Base-by-base conservation (phyloP, 1,140 invertebrate species). In the Cepaea nemoralis region DNA sequence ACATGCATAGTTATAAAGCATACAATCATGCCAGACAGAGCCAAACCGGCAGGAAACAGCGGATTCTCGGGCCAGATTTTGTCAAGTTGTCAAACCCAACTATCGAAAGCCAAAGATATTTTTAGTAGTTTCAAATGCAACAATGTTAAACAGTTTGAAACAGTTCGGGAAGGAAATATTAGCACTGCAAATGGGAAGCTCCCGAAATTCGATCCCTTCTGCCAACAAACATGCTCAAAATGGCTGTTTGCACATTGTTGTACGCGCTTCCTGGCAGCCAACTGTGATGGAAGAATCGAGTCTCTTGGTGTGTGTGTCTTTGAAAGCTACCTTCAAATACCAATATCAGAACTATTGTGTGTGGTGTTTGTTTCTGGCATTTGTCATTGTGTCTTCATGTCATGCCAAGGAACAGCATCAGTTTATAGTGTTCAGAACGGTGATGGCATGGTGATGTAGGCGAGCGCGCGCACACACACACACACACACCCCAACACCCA, bases 81-180 rank as follows among this genome's bases (percentile, higher is more conserved):
- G 8, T 39, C n/a, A 33, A 12, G n/a, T 40, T 3, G 75, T 27
- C 10, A 33, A 66, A 63, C 69, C 24, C 8, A 78, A 42, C n/a
- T 24, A 39, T 48, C 31, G 24, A 31, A 59, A 48, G 14, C 42
- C 27, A 14, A 27, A 12, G 39, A 12, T 42, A 48, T 75, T 75
- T 75, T 71, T 40, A 27, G 69, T 37, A 8, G 1, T 10, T 2
- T 37, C 39, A 45, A 71, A 39, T 33, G 31, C 3, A 71, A 71
- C 69, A 45, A 71, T 45, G 37, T 71, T 71, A 40, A 71, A 39
- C 37, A 6, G n/a, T 39, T 27, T 24, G 40, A 10, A 1, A 10
- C 33, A 10, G 6, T 71, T 71, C 40, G 69, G 40, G 37, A 10
- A 39, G 14, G 69, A 71, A 24, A 71, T 71, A 71, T 71, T 71